Evolutionary conservation across 2,113 vertebrate genomes (phyloP), one percentile per base, ranked within the genome.

Genomic region (Ceyx melanurus): DNA sequence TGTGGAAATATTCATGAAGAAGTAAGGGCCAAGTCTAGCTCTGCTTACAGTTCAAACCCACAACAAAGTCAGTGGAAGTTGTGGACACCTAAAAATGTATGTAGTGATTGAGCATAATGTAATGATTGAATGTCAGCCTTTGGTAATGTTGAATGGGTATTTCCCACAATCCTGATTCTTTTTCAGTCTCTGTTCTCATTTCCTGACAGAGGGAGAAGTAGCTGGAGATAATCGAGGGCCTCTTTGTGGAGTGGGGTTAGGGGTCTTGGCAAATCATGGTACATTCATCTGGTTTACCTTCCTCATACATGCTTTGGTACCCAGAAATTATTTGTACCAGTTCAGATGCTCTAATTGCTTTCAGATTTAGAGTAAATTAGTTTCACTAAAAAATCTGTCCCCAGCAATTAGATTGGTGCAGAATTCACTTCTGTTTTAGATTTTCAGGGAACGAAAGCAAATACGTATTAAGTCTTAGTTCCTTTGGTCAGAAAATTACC

Each of bases 401-500:
- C 87, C 77, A 53, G 5, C 61, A 95, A 96, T 96, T 83, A 95
- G n/a, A 68, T 79, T 70, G 42, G 75, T 88, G 74, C 51, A 92
- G 78, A 93, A 68, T 19, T 78, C 11, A 9, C 75, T 97, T 94
- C 85, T 92, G 91, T 7, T 97, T 95, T 51, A 96, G 71, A 95
- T 92, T 96, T 96, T 67, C 57, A 62, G 33, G 40, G 56, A 84
- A 86, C 79, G 48, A 58, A 88, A 88, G 50, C 89, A 94, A 91
- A 87, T 50, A 76, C 14, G 67, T 68, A 53, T 54, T 87, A 65
- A 60, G 42, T 86, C 70, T 91, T 70, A 29, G 65, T 89, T 95
- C 70, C 75, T 92, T 87, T 71, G 75, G 86, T 94, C 91, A 95
- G 82, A 95, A 97, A 96, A 97, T 97, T 91, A 95, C 13, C 48